A percentile compares a stretch with the other conserved stretches of the same genome.
Evolutionary conservation across 2,797 vertebrate genomes (phyloP).

Genomic region (Setipinna tenuifilis): DNA sequence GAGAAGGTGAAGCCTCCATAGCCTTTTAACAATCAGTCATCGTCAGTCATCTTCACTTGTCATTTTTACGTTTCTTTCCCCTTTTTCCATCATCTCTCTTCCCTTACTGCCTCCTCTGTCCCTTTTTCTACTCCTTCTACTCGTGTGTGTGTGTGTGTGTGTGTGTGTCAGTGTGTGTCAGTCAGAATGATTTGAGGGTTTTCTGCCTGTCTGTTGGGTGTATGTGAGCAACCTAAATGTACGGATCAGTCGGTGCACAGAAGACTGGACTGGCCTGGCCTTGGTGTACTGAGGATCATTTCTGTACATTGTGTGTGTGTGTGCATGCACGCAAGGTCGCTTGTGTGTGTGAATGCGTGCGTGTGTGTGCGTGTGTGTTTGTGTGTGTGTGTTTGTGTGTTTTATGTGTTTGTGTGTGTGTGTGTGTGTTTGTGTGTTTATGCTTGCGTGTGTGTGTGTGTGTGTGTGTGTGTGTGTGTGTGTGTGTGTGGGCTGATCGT

Average conservation of each 20-base stretch:
- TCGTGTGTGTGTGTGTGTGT: not conserved
- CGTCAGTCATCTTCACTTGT: not conserved
- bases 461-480: constrained; percentile 24
- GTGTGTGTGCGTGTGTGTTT: too few species aligned
- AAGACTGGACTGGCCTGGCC: not conserved
- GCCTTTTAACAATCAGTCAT: constrained; percentile 21
- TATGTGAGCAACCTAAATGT: not conserved
- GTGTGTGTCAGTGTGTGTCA: constrained; percentile 8
- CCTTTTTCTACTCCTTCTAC: not conserved
- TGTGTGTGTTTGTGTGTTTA: not conserved
- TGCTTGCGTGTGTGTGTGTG: too few species aligned
- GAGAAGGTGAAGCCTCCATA: not conserved
- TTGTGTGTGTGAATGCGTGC: not conserved
- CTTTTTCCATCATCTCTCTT: not conserved
- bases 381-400: too few species aligned
- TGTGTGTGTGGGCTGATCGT: constrained; percentile 23
- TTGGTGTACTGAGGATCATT: constrained; percentile 7
- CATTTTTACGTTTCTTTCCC: not conserved
- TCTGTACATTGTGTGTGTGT: not conserved
- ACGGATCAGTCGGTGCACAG: not conserved
- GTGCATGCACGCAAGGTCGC: too few species aligned
- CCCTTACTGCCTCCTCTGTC: constrained; percentile 11
- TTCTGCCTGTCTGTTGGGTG: not conserved
- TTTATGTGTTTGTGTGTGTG: too few species aligned
- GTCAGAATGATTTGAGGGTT: not conserved